Base-by-base conservation (phyloP, 2,113 vertebrate genomes). In the Eurypyga helias region DNA sequence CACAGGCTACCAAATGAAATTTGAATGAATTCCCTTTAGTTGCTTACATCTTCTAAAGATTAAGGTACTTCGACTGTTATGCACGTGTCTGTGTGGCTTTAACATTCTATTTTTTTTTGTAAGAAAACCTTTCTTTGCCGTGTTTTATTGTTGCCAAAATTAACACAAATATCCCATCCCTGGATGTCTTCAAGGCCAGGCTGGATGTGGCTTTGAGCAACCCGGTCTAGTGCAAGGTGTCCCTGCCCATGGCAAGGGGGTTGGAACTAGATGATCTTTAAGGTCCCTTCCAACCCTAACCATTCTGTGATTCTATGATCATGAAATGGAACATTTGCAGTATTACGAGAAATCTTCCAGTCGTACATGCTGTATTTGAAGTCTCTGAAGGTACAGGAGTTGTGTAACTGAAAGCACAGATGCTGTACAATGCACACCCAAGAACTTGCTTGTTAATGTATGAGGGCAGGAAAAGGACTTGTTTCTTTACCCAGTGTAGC, bases 1-100 rank as follows among this genome's bases (percentile, higher is more conserved):
- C 43, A 43, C 0, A 0, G 13, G 26, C 13, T 41, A 19, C 2
- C 6, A 55, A 41, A n/a, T 54, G 10, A 38, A 2, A 24, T 46
- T 66, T 82, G 8, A 57, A 4, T 90, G 33, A 61, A 65, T 83
- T 73, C 25, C 6, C 7, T 80, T 73, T 62, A 49, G 45, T 25
- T 89, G 4, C 4, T 72, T 69, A 13, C 5, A 5, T 55, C 10
- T 26, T 76, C 9, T 29, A 31, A 70, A 52, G n/a, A 31, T 31
- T 33, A 57, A 38, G 23, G 8, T 52, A 11, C 21, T 38, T 8
- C 0, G 2, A 23, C 20, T 89, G 4, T 45, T 49, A 38, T 9
- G 6, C 10, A 2, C 33, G 4, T 78, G 9, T 45, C 73, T 71
- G 0, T 54, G 36, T 85, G 26, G 61, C 7, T 71, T 91, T 24